These are phyloP conservation scores for Selenia dentaria DNA, from an alignment of 2,888 invertebrate genomes.

Conservation along the genomic window DNA sequence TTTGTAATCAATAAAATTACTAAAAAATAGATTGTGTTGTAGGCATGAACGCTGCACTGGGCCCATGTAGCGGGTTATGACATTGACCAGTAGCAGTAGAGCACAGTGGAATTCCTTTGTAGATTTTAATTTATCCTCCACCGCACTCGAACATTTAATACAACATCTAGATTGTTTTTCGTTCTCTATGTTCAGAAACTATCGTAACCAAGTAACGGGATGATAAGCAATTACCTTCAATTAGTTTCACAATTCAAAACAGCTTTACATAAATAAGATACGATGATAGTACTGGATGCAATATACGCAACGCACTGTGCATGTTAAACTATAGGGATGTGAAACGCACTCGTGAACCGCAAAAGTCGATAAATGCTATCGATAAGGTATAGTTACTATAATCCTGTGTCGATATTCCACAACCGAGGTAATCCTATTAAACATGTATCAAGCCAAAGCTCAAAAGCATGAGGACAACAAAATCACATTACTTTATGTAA, in stretches of 20 bases:
- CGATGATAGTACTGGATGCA: slow-evolving; percentile 13
- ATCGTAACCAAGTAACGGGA: too few relatives aligned
- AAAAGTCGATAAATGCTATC: slow-evolving; percentile 29
- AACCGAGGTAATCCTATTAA: slow-evolving; percentile 40
- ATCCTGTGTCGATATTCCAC: slow-evolving; percentile 25
- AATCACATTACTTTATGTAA: slow-evolving; percentile 46
- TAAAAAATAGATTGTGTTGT: too few relatives aligned
- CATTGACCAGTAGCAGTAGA: too few relatives aligned
- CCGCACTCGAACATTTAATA: too few relatives aligned
- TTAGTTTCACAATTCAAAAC: slow-evolving; percentile 24
- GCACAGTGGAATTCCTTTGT: too few relatives aligned
- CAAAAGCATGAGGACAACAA: slow-evolving; percentile 31
- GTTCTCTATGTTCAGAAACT: too few relatives aligned
- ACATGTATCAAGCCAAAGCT: slow-evolving; percentile 33
- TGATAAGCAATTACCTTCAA: slow-evolving; percentile 14
- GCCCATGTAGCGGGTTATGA: too few relatives aligned
- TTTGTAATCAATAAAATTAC: too few relatives aligned
- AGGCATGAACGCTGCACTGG: too few relatives aligned
- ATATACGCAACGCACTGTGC: slow-evolving; percentile 3
- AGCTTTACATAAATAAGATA: slow-evolving; percentile 18
- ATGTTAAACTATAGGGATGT: slow-evolving; percentile 31
- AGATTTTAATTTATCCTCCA: too few relatives aligned
- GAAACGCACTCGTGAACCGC: slow-evolving; percentile 21
- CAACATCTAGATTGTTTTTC: too few relatives aligned
- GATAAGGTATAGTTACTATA: slow-evolving; percentile 36